These are phyloP conservation scores for Paratilapia polleni DNA, from an alignment of 2,113 vertebrate genomes.

Conservation along the genomic window DNA sequence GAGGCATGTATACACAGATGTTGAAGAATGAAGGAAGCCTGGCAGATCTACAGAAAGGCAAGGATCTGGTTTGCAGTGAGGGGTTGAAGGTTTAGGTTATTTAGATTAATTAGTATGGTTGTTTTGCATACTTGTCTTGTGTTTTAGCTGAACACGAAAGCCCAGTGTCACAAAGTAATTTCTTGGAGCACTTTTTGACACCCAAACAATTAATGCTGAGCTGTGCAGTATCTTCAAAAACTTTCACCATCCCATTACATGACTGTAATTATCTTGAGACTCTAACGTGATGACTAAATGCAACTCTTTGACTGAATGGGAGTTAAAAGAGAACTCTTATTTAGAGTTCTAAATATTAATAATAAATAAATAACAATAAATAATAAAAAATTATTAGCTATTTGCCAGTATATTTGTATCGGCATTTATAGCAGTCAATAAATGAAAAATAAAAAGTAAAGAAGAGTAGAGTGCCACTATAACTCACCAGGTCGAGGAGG, in stretches of 20 bases:
- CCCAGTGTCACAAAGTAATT: background rate
- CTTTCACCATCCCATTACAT: background rate
- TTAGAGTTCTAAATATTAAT: no score
- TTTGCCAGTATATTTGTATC: background rate
- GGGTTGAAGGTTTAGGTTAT: background rate
- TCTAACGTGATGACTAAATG: conserved; percentile 1
- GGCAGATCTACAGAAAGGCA: background rate
- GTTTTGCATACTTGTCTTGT: background rate
- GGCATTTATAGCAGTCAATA: background rate
- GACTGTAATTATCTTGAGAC: conserved; percentile 10
- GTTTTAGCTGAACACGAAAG: background rate
- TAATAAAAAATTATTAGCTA: no score
- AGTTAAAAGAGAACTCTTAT: conserved; percentile 5
- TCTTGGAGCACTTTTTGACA: conserved; percentile 13
- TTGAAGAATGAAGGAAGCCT: no score
- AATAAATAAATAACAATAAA: no score
- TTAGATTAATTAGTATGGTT: background rate
- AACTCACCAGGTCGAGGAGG: no score
- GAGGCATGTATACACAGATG: background rate
- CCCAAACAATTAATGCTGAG: conserved; percentile 9
- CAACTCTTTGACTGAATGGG: background rate
- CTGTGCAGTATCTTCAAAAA: background rate
- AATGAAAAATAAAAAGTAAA: background rate
- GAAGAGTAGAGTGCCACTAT: no score
- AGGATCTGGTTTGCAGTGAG: background rate